Evolutionary conservation across 1,140 invertebrate genomes (phyloP), one percentile per base, ranked within the genome.

Genomic region (Ostrea denselamellosa): DNA sequence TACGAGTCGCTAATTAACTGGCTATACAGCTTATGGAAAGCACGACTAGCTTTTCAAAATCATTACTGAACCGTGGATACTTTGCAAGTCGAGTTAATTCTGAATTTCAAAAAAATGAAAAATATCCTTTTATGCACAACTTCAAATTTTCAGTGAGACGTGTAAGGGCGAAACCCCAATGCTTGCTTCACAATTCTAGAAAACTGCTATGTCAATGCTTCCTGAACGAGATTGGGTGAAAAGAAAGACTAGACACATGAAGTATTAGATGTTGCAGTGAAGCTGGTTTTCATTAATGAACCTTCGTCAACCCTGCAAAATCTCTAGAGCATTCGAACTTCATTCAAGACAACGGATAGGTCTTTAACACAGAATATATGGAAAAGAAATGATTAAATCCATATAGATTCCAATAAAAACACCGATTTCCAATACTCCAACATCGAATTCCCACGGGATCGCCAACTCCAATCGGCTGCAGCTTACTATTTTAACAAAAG

Each of bases 391-490:
- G 68, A 25, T 77, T 77, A 77, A 77, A 77, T 77, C 68, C 25
- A 8, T 25, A 25, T 77, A 77, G 68, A 77, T 77, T 77, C 68
- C 68, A 34, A 34, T 77, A 77, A 34, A 77, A 77, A 77, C 68
- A 77, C 68, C 25, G 68, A 77, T 77, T 77, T 77, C 68, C 68
- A 77, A 77, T 77, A 77, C 28, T 34, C 28, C 68, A 14, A 14
- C 68, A 77, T 8, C 14, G 25, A 77, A 77, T 77, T 77, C 68
- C 68, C 68, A 77, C 68, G 68, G 68, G 68, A 77, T 77, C 68
- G 25, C 8, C 12, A 9, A 14, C 68, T 77, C 9, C 9, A 77
- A 22, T 77, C 22, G 68, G 68, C 25, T 77, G 68, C 68, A 77
- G 68, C 68, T 10, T 12, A 77, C 22, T 25, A 34, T 28, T 77